These are phyloP conservation scores for Ostrea edulis DNA, from an alignment of 1,140 invertebrate species.

Conservation along the genomic window DNA sequence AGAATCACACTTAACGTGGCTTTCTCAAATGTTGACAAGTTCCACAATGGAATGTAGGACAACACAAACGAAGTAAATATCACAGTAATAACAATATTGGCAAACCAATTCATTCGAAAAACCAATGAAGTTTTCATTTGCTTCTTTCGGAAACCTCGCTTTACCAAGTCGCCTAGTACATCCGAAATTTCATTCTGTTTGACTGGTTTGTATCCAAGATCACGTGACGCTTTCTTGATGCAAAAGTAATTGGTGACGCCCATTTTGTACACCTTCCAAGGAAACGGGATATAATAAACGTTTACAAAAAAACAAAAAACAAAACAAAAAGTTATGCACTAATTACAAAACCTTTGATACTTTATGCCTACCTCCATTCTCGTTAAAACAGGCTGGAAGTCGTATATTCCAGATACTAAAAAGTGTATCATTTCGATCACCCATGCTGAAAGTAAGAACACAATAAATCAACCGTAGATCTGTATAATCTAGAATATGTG, in stretches of 20 bases:
- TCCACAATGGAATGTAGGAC: conserved; percentile 68
- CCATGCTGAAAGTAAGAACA: conserved; percentile 70
- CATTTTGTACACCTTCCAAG: conserved; percentile 79
- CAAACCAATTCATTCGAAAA: conserved; percentile 58
- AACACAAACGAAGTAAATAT: conserved; percentile 69
- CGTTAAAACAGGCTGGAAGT: conserved; percentile 76
- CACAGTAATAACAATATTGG: conserved; percentile 68
- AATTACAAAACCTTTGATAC: background rate
- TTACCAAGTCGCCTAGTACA: conserved; percentile 70
- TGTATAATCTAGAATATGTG: too few species aligned
- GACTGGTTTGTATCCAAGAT: conserved; percentile 76
- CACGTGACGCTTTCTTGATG: conserved; percentile 74
- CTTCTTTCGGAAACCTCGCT: conserved; percentile 65
- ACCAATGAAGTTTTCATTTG: conserved; percentile 52
- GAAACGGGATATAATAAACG: background rate
- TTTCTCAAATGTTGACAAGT: conserved; percentile 15
- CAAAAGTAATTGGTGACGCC: conserved; percentile 80
- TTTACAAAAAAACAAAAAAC: too few species aligned
- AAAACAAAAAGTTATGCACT: too few species aligned
- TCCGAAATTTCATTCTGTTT: conserved; percentile 74
- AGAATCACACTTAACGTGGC: background rate
- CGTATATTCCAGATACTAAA: conserved; percentile 73
- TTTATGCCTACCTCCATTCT: conserved; percentile 2
- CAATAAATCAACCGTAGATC: background rate
- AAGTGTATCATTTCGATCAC: conserved; percentile 73